Evolutionary conservation across 2,113 vertebrate genomes (phyloP).

Genomic region (Burhinus oedicnemus): DNA sequence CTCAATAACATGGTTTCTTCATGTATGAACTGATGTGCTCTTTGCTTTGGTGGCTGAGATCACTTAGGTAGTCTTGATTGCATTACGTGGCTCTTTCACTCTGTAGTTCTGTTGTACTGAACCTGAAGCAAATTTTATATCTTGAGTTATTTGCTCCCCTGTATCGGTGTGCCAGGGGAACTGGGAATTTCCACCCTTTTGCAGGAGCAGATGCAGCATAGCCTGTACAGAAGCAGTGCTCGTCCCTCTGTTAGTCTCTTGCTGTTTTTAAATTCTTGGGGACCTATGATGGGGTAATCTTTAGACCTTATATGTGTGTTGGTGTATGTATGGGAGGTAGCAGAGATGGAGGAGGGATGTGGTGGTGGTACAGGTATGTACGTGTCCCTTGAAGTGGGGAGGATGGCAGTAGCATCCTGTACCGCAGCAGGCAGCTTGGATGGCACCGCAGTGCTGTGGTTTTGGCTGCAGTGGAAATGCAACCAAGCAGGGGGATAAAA

Average conservation of each 20-base stretch:
- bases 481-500: not conserved
- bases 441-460: not conserved
- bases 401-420: not conserved
- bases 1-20: not conserved
- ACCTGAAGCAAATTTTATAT: not conserved
- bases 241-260: not conserved
- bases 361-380: not conserved
- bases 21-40: not conserved
- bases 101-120: not conserved
- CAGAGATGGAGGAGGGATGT: not conserved
- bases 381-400: not conserved
- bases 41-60: not conserved
- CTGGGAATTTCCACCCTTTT: not conserved
- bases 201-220: not conserved
- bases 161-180: not conserved
- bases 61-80: not conserved
- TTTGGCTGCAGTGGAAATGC: not conserved
- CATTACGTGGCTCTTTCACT: not conserved
- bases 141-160: not conserved
- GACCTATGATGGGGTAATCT: not conserved
- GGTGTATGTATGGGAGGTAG: not conserved
- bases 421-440: not conserved
- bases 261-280: not conserved
- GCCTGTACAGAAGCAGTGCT: not conserved
- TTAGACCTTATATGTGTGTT: not conserved